A percentile compares a stretch with the other conserved stretches of the same genome.
Evolutionary conservation across 2,888 invertebrate species (phyloP).

Genomic region (Torymus auratus): DNA sequence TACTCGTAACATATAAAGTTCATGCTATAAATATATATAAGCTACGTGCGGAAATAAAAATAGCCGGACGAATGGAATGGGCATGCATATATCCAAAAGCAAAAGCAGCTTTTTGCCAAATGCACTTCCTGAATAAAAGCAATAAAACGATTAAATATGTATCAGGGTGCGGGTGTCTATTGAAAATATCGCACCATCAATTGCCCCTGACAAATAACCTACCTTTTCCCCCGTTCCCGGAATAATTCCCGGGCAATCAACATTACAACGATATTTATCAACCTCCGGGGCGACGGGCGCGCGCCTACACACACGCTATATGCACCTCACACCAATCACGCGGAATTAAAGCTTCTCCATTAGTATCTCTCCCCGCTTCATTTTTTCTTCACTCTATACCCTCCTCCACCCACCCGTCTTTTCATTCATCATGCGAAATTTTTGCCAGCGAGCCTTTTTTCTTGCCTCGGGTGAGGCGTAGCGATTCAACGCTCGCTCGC

Average conservation of each 20-base stretch:
- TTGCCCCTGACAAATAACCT: constrained; percentile 5
- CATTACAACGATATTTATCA: constrained; percentile 27
- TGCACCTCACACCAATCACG: background rate
- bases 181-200: constrained; percentile 6
- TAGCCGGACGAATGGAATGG: too few species aligned
- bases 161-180: background rate
- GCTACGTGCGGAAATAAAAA: too few species aligned
- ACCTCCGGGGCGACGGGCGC: background rate
- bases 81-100: background rate
- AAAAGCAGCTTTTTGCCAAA: too few species aligned
- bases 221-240: constrained; percentile 7
- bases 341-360: constrained; percentile 37
- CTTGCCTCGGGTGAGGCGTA: constrained; percentile 1
- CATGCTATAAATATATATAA: too few species aligned
- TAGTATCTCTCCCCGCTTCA: constrained; percentile 9
- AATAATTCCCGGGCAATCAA: constrained; percentile 32
- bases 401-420: background rate
- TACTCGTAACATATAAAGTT: too few species aligned
- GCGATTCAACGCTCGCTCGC: constrained; percentile 43
- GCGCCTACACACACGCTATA: background rate
- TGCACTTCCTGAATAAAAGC: background rate
- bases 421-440: constrained; percentile 42
- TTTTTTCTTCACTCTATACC: background rate
- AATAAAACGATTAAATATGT: background rate
- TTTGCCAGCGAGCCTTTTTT: background rate